Evolutionary conservation across 2,113 vertebrate species (phyloP), one percentile per base, ranked within the genome.

Genomic region (Calyptommatus sinebrachiatus): DNA sequence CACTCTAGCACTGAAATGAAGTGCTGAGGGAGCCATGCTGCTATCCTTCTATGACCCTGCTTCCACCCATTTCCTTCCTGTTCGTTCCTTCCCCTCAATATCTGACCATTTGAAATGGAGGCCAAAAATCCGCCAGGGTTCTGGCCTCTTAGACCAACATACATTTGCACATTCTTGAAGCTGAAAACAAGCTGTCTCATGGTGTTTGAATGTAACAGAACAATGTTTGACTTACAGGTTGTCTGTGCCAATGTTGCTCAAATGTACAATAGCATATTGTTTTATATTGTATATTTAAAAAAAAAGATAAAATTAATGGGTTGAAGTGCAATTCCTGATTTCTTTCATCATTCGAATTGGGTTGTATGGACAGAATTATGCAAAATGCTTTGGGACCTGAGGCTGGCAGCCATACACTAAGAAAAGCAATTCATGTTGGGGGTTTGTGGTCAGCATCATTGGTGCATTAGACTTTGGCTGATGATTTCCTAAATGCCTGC

Each of bases 121-220:
- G 57, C 71, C n/a, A 79, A 92, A 94, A 94, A 93, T 95, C 97
- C 92, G 96, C 95, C 95, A 87, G 89, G 95, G 96, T 97, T 92
- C 96, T 97, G 95, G 94, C 90, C 89, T 79, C 82, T 29, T 63
- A 16, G 65, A 69, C 72, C 20, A 4, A 62, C 46, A 53, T 29
- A 75, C 79, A 75, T 81, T 81, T 81, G 72, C 79, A 75, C 79
- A 81, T 69, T 75, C 79, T 81, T 20, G 63, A 81, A 75, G 79
- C 72, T 75, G 72, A 46, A 74, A 46, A 69, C 79, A 75, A 81
- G 84, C 84, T 79, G 80, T 84, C 76, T 89, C 85, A 74, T 57
- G 67, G 80, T 90, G 81, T 85, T 86, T 80, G 90, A 92, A 86
- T 87, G 90, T 88, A 88, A 87, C 80, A 46, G 78, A 71, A 83